Conservation (phyloP, 2,888 invertebrate species). For the Metellina segmentata region DNA sequence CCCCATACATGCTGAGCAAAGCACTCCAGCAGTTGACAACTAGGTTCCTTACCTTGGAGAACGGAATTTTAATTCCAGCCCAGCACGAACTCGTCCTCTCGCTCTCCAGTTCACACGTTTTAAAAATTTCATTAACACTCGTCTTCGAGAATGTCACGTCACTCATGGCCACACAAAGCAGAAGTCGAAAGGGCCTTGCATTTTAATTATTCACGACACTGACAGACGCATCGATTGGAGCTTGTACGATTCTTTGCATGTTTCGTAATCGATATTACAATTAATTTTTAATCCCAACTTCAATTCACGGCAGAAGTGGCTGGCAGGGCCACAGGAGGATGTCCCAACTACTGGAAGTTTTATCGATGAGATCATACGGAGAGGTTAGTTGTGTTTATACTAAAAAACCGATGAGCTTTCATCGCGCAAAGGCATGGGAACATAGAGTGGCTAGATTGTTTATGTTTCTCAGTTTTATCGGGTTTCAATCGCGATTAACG, state of each 20-base stretch:
- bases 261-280: too few relatives aligned
- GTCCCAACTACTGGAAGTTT: background rate
- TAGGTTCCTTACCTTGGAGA: slow-evolving; percentile 20
- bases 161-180: background rate
- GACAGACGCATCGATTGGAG: background rate
- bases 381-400: background rate
- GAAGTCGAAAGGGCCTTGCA: background rate
- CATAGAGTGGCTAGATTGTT: slow-evolving; percentile 11
- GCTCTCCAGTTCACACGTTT: slow-evolving; percentile 27
- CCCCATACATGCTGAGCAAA: background rate
- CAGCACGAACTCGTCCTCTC: slow-evolving; percentile 1
- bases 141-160: slow-evolving; percentile 16
- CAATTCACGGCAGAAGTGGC: too few relatives aligned
- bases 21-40: too few relatives aligned
- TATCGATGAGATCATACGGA: background rate
- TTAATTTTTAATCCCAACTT: too few relatives aligned
- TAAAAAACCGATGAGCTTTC: slow-evolving; percentile 10
- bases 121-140: slow-evolving; percentile 57
- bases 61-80: slow-evolving; percentile 63
- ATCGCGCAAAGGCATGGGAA: slow-evolving; percentile 42
- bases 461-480: slow-evolving; percentile 10
- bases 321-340: background rate
- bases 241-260: too few relatives aligned
- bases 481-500: too few relatives aligned
- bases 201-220: slow-evolving; percentile 33